Base-by-base conservation (phyloP, 2,888 invertebrate species). In the Fragum sueziense region DNA sequence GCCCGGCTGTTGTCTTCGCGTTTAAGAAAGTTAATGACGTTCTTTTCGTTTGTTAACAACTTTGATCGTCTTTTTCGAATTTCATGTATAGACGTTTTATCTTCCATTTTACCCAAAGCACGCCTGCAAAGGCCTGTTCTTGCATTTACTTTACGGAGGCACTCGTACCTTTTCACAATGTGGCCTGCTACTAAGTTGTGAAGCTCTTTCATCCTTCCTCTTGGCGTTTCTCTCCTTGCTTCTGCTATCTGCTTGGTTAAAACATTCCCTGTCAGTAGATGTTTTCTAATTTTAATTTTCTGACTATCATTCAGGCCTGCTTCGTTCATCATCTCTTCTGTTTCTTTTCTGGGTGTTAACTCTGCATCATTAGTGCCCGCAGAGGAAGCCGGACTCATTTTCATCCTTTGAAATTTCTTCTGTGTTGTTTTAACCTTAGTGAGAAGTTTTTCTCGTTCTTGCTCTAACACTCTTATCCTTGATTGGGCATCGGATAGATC, bases 1-100 rank as follows among this genome's bases (percentile, higher is more conserved):
- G 29, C 25, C 7, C 72, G 57, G 54, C 74, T 81, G 37, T 81
- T 78, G 34, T 81, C 81, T 47, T 78, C 74, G 0, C 81, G 59
- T 29, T 75, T 81, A 51, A 78, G 9, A 47, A 81, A 78, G 6
- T 61, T 27, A 17, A 57, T 34, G 4, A 76, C 68, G 11, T 27
- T 47, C 9, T 73, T n/a, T 61, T 61, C 29, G 37, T 61, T 27
- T 31, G 41, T 74, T 37, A 27, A n/a, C n/a, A 67, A 14, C 22
- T 70, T 72, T 52, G 29, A 62, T 22, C 25, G 25, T n/a, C 73
- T 17, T 22, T 11, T 67, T 0, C 6, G 6, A 1, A 31, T 29
- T 51, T 52, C n/a, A 14, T 68, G 0, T 59, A 74, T 57, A 29
- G 74, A 59, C 0, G 41, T n/a, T 37, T 76, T 77, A 17, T 9